These are phyloP conservation scores for Probosciger aterrimus DNA, from an alignment of 2,113 vertebrate genomes.

Conservation along the genomic window DNA sequence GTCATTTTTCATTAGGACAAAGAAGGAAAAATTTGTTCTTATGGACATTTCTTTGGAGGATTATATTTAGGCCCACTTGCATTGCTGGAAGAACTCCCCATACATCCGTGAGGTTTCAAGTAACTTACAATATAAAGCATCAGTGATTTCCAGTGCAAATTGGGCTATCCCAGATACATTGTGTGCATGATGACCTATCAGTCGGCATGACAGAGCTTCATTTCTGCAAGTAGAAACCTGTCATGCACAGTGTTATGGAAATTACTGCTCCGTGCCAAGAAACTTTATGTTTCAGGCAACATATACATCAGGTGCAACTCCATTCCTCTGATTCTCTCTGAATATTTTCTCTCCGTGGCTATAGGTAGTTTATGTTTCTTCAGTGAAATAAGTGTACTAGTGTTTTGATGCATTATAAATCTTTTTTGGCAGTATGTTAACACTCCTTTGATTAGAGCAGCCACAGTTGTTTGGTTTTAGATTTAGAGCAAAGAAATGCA, in stretches of 20 bases:
- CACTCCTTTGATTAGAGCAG: conserved; percentile 18
- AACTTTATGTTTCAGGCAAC: neutral
- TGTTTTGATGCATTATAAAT: neutral
- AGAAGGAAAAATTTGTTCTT: neutral
- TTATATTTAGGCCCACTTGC: neutral
- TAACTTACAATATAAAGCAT: neutral
- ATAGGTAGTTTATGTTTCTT: neutral
- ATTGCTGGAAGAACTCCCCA: neutral
- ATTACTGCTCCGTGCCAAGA: neutral
- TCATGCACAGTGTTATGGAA: neutral
- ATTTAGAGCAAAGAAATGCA: conserved; percentile 30
- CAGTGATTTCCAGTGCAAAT: neutral
- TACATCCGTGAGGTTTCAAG: conserved; percentile 7
- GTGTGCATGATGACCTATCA: neutral
- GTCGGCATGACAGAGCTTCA: neutral
- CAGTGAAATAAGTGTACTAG: neutral
- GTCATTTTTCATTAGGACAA: neutral
- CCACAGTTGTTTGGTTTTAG: neutral
- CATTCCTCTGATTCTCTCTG: neutral
- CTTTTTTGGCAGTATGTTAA: neutral
- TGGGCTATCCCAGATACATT: neutral
- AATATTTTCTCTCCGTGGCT: neutral
- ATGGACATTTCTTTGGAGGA: neutral
- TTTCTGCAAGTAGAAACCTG: neutral
- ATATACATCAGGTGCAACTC: neutral